Evolutionary conservation across 2,888 invertebrate species (phyloP).

Genomic region (Sinelater perroti): DNA sequence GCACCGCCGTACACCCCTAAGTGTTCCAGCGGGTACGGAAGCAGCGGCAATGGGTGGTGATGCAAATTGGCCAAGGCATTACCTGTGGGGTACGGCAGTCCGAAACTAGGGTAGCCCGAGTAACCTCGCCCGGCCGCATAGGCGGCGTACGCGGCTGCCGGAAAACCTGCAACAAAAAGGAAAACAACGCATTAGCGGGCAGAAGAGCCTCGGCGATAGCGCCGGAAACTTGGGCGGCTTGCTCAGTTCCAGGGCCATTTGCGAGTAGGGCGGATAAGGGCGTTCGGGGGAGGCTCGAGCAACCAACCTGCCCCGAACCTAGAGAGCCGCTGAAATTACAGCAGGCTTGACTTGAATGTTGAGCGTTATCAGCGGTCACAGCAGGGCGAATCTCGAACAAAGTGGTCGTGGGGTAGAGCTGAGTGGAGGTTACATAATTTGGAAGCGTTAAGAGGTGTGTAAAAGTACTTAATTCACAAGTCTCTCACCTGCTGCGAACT

Average conservation of each 20-base stretch:
- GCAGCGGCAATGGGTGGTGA: slow-evolving; percentile 71
- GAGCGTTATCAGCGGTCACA: slow-evolving; percentile 10
- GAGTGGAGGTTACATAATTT: slow-evolving; percentile 10
- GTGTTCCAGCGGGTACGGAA: slow-evolving; percentile 72
- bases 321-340: slow-evolving; percentile 5
- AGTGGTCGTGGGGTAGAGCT: slow-evolving; percentile 1
- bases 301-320: not conserved
- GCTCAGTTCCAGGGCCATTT: not conserved
- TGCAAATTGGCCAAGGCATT: slow-evolving; percentile 85
- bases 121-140: slow-evolving; percentile 96
- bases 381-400: not conserved
- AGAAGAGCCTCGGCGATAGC: not conserved
- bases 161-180: slow-evolving; percentile 76
- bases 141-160: slow-evolving; percentile 94
- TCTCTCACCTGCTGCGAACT: slow-evolving; percentile 37
- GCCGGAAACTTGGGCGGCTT: slow-evolving; percentile 5
- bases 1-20: slow-evolving; percentile 65
- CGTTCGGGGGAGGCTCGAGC: not conserved
- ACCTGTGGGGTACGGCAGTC: slow-evolving; percentile 98
- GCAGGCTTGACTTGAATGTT: not conserved
- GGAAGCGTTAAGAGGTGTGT: slow-evolving; percentile 7
- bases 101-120: slow-evolving; percentile 97
- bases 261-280: not conserved
- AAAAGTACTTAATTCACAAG: slow-evolving; percentile 16
- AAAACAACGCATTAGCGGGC: slow-evolving; percentile 14